phyloP scores from a whole-genome alignment of 2,113 vertebrate genomes.

The Xiphorhynchus elegans region DNA sequence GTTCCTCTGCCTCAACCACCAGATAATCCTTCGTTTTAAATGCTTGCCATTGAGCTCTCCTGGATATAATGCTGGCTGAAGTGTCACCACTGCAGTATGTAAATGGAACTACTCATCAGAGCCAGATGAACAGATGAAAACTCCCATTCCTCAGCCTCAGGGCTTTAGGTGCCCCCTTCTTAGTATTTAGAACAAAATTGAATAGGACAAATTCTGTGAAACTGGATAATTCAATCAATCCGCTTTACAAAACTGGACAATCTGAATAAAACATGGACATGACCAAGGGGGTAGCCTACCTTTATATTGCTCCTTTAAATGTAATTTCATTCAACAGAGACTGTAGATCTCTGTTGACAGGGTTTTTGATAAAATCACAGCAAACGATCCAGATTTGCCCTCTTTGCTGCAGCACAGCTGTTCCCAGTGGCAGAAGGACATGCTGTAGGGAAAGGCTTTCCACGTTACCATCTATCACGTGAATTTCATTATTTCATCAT shows the following conservation, averaged over 20 bases:
- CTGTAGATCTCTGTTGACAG: background rate
- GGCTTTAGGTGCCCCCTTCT: background rate
- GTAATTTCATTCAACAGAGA: background rate
- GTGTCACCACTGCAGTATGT: background rate
- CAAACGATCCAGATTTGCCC: accelerated
- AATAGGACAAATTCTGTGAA: background rate
- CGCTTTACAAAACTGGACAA: background rate
- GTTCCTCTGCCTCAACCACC: background rate
- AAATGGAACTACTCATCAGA: background rate
- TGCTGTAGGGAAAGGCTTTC: background rate
- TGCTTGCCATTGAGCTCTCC: background rate
- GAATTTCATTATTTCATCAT: accelerated
- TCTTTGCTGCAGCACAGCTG: background rate
- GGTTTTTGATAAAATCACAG: background rate
- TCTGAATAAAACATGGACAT: background rate
- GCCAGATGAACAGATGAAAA: background rate
- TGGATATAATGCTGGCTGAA: background rate
- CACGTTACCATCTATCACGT: background rate
- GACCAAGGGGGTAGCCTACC: background rate
- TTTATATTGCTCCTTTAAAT: background rate
- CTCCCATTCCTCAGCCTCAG: background rate
- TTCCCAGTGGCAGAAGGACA: background rate
- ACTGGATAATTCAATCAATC: background rate
- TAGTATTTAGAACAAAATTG: background rate
- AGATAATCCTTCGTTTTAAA: conserved; percentile 18